Evolutionary conservation across 2,113 vertebrate genomes (phyloP), one percentile per base, ranked within the genome.

Genomic region (Microcebus lehilahytsara): DNA sequence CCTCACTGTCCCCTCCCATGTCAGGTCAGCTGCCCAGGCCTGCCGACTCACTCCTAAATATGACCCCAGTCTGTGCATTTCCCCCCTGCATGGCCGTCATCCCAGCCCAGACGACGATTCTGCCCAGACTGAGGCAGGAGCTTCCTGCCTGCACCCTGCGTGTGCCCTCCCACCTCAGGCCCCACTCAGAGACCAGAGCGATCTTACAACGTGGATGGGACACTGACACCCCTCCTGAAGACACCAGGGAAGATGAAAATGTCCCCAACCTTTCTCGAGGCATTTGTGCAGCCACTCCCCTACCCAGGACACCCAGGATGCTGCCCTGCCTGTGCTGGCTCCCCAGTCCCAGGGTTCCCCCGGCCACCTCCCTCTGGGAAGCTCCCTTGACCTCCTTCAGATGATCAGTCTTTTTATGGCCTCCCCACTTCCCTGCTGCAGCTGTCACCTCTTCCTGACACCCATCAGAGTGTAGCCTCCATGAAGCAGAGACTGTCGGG

Each of bases 331-430:
- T 22, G 10, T 12, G 49, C 22, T 2, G 62, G 2, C 30, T 10
- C 32, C 74, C 40, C 12, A 30, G 2, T 4, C 20, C 40, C 9
- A 1, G 5, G 8, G 12, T 79, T 42, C 62, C 16, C 30, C 27
- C 7, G 1, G 11, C 32, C 67, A 53, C n/a, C 32, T 22, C 58
- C n/a, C 58, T 22, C 30, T 9, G 46, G 67, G 60, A 34, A 77
- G 17, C 9, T 60, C 13, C 2, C 34, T 25, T 25, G 23, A 1
- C 13, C 25, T 6, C 6, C 13, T 75, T 14, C 4, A 1, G 23
- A 27, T 27, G 23, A 74, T 74, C 72, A 46, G 23, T 74, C 40
- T 27, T 6, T 27, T 71, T 42, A 74, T 6, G 12, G 25, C 71
- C 40, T 74, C 72, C 42, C 72, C 72, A 75, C 16, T 72, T 22